A percentile compares a stretch with the other conserved stretches of the same genome.
Evolutionary conservation across 2,888 invertebrate species (phyloP).

Genomic region (Meteorus colon): DNA sequence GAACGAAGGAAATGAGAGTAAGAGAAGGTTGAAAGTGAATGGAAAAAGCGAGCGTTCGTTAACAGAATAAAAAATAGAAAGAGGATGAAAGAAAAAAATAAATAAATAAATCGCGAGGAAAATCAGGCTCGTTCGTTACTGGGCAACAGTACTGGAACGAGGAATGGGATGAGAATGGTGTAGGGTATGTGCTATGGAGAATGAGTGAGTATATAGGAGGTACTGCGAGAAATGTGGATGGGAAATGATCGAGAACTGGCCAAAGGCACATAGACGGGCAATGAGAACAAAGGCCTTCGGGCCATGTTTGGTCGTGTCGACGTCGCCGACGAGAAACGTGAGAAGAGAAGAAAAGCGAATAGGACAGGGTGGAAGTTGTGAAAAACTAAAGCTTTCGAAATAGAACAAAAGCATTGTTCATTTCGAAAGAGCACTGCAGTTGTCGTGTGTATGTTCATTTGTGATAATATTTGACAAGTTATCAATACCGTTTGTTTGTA

Average conservation of each 20-base stretch:
- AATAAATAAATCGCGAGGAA: constrained; percentile 29
- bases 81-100: constrained; percentile 33
- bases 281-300: not conserved
- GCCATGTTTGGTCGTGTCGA: not conserved
- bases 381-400: not conserved
- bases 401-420: not conserved
- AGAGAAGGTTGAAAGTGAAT: constrained; percentile 23
- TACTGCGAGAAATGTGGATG: not conserved
- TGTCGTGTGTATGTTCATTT: not conserved
- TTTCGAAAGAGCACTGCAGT: not conserved
- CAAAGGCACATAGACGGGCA: not conserved
- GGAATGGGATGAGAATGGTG: constrained; percentile 30
- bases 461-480: not conserved
- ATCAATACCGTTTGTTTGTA: not conserved
- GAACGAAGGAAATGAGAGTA: constrained; percentile 28
- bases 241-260: not conserved
- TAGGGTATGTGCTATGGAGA: constrained; percentile 16
- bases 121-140: constrained; percentile 50
- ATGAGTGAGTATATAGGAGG: constrained; percentile 8
- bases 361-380: not conserved
- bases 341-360: not conserved
- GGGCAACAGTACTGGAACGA: constrained; percentile 29
- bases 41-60: constrained; percentile 39
- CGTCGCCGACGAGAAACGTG: not conserved
- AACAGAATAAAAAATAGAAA: constrained; percentile 33